These are phyloP conservation scores for Leptatherina wallacei DNA, from an alignment of 2,797 vertebrate genomes.

Conservation along the genomic window DNA sequence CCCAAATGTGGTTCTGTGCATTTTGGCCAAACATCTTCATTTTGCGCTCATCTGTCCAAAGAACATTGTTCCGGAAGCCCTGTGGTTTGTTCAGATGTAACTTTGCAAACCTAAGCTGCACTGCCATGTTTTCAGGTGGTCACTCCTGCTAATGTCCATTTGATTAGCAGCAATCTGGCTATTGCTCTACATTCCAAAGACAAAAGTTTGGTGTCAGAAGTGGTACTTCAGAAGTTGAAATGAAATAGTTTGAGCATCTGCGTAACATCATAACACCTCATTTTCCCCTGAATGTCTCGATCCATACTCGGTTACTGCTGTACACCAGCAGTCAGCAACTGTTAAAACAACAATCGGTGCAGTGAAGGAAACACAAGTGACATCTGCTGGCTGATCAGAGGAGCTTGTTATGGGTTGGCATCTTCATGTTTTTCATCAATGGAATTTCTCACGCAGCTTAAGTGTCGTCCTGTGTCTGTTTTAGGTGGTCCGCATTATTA, in stretches of 20 bases:
- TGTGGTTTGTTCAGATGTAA: constrained; percentile 3
- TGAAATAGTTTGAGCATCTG: not conserved
- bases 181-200: not conserved
- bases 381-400: constrained; percentile 79
- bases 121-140: not conserved
- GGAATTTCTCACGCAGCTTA: constrained; percentile 67
- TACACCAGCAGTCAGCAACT: constrained; percentile 8
- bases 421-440: constrained; percentile 62
- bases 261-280: not conserved
- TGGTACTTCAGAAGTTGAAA: not conserved
- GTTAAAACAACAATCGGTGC: constrained; percentile 17
- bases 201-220: not conserved
- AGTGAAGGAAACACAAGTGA: constrained; percentile 77
- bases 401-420: constrained; percentile 19
- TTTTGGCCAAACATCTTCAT: constrained; percentile 4
- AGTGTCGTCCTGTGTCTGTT: constrained; percentile 56
- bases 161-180: not conserved
- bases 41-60: constrained; percentile 6
- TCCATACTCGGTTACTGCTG: constrained; percentile 1
- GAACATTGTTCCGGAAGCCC: constrained; percentile 1
- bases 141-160: not conserved
- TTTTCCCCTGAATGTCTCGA: not conserved
- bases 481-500: constrained; percentile 42
- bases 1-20: constrained; percentile 3
- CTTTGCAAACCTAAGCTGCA: not conserved